Evolutionary conservation across 2,888 invertebrate species (phyloP), one percentile per base, ranked within the genome.

Genomic region (Melanostoma scalare): DNA sequence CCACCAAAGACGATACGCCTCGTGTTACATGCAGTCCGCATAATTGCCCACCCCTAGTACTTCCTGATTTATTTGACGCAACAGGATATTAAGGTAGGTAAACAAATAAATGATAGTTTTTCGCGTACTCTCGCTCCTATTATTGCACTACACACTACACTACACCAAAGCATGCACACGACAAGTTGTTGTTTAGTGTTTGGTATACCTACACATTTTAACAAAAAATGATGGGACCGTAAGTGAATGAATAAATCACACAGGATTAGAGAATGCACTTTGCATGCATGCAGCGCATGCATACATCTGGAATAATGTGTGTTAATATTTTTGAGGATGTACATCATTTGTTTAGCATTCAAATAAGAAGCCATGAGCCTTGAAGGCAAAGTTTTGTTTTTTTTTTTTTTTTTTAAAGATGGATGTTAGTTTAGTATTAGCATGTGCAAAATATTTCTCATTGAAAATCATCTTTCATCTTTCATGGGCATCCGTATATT

Each of bases 21-120:
- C 90, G 91, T 71, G 91, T 91, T 82, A 91, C 91, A 84, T 91
- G 91, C 87, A 91, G 90, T 88, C 91, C 91, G 76, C 91, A 91
- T 87, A 91, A 91, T 87, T 91, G 91, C 87, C 91, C 91, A 87
- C 91, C 91, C 77, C 87, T 91, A 56, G 90, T 91, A 53, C 82
- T 91, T 86, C 91, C 91, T 68, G 91, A 91, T 87, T 86, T 91
- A 48, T 91, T 91, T 86, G 91, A 91, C 88, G 90, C 91, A 82
- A 91, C 91, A 87, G 91, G 91, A 87, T 91, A 91, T 88, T 91
- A 89, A 90, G 79, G 84, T 79, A 90, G 53, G 84, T 71, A 84
- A 79, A 67, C 74, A 71, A 84, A 84, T 74, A 65, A 61, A 71
- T 40, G 31, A 44, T 46, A 46, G 35, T 61, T 73, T 73, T 72